These are phyloP conservation scores for Thysanoteuthis rhombus DNA, from an alignment of 2,888 invertebrate genomes.

Conservation along the genomic window DNA sequence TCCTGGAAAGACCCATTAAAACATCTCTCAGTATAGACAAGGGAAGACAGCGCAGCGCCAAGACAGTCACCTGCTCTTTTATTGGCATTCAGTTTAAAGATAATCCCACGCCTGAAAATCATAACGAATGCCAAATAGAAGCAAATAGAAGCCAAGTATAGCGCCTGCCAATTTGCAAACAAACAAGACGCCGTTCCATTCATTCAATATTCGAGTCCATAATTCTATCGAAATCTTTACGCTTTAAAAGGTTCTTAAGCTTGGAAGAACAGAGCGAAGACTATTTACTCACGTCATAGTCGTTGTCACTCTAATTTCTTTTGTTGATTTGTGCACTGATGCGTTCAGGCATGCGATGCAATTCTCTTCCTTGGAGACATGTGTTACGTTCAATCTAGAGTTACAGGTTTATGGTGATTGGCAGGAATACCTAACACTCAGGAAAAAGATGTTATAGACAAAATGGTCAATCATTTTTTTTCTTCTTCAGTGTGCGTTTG, in stretches of 20 bases:
- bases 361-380: neutral
- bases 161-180: neutral
- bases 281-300: neutral
- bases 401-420: neutral
- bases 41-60: neutral
- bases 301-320: neutral
- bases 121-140: neutral
- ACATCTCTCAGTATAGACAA: too few relatives aligned
- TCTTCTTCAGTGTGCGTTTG: too few relatives aligned
- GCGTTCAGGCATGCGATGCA: neutral
- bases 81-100: neutral
- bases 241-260: neutral
- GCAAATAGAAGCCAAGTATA: neutral
- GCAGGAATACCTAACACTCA: too few relatives aligned
- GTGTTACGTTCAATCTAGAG: neutral
- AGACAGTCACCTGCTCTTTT: neutral
- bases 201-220: neutral
- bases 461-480: neutral
- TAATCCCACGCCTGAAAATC: neutral
- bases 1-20: too few relatives aligned
- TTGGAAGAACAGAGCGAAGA: neutral
- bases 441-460: neutral
- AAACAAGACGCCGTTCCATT: neutral
- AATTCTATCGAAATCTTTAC: neutral
- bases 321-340: neutral